Evolutionary conservation across 2,113 vertebrate species (phyloP).

Genomic region (Phylloscopus trochilus): DNA sequence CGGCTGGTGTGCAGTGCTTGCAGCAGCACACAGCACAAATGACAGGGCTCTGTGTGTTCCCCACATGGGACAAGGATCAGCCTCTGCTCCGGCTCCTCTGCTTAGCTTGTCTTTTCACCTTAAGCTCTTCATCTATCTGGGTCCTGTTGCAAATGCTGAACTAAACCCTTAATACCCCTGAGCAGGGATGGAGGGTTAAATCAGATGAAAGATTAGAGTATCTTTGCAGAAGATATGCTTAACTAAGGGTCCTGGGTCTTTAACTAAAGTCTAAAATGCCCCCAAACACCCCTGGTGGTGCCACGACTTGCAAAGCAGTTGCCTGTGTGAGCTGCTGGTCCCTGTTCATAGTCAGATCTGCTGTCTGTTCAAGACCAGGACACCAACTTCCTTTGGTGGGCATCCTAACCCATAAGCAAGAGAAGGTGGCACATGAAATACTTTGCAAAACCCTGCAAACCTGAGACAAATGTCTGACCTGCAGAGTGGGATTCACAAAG

Average conservation of each 20-base stretch:
- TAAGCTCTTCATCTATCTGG: background rate
- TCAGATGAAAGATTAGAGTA: background rate
- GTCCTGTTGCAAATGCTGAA: background rate
- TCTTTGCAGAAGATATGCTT: background rate
- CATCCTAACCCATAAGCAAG: background rate
- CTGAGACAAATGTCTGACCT: background rate
- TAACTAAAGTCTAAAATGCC: background rate
- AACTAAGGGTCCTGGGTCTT: background rate
- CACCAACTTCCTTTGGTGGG: background rate
- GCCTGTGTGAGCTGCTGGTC: background rate
- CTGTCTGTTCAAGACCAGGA: background rate
- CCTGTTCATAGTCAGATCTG: background rate
- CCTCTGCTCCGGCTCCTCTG: background rate
- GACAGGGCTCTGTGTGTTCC: background rate
- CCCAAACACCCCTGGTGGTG: background rate
- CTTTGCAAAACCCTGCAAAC: background rate
- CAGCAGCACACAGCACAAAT: background rate
- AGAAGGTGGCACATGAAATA: background rate
- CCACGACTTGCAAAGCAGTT: background rate
- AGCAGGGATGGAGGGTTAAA: background rate
- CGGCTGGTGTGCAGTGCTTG: rapidly evolving
- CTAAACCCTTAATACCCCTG: background rate
- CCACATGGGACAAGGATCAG: background rate
- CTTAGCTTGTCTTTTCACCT: background rate
- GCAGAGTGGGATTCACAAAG: background rate